These are phyloP conservation scores for Sesamia nonagrioides DNA, from an alignment of 1,140 invertebrate species.

Conservation along the genomic window DNA sequence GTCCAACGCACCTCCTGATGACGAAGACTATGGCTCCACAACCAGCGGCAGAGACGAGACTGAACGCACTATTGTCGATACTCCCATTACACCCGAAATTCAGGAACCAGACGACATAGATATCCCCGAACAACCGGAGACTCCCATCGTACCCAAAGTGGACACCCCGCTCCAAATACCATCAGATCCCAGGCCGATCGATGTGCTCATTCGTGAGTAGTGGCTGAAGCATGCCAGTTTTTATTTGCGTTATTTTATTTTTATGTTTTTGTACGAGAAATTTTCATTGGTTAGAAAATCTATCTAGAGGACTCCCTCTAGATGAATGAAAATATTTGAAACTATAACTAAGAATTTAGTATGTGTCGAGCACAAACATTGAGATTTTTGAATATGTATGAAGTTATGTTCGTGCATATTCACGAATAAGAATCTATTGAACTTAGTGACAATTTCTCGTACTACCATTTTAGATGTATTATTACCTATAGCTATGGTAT, in stretches of 20 bases:
- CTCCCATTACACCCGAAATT: conserved; percentile 20
- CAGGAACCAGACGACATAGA: conserved; percentile 55
- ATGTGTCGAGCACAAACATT: too few relatives aligned
- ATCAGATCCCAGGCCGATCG: conserved; percentile 68
- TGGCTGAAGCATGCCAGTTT: conserved; percentile 85
- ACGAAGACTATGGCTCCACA: conserved; percentile 74
- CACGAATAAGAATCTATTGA: neutral
- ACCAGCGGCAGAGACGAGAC: conserved; percentile 47
- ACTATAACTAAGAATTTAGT: too few relatives aligned
- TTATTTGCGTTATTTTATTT: conserved; percentile 75
- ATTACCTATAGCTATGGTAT: neutral
- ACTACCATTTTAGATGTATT: conserved; percentile 12
- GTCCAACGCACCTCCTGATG: conserved; percentile 70
- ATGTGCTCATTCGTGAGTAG: conserved; percentile 86
- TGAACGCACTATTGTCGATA: conserved; percentile 23
- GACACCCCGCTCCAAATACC: conserved; percentile 60
- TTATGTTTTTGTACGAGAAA: conserved; percentile 56
- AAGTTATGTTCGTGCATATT: neutral
- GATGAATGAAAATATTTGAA: too few relatives aligned
- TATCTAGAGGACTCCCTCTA: too few relatives aligned
- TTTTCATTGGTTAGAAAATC: neutral
- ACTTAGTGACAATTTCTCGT: conserved; percentile 7
- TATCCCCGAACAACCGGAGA: conserved; percentile 58
- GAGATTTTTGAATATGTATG: too few relatives aligned
- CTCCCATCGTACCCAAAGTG: conserved; percentile 44